phyloP scores from a whole-genome alignment of 2,888 invertebrate species.

The Phyllotreta striolata region DNA sequence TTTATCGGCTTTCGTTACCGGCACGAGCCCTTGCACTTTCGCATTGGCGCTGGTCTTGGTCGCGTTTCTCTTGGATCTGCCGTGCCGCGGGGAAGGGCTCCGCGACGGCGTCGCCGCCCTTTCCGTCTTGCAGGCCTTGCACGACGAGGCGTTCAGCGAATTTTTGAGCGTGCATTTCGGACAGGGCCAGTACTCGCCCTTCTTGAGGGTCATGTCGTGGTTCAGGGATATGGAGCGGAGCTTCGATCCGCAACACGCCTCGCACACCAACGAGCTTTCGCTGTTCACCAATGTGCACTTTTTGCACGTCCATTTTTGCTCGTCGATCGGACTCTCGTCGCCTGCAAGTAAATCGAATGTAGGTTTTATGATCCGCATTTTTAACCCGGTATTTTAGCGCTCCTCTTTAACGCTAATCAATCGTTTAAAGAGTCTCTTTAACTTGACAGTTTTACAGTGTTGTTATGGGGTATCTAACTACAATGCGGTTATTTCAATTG shows the following conservation, averaged over 20 bases:
- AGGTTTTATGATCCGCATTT: no score
- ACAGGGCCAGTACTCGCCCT: slow-evolving; percentile 82
- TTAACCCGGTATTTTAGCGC: no score
- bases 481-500: no score
- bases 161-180: slow-evolving; percentile 84
- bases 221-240: slow-evolving; percentile 71
- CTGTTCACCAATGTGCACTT: slow-evolving; percentile 89
- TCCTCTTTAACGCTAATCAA: no score
- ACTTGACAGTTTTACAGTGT: no score
- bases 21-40: slow-evolving; percentile 19
- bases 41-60: slow-evolving; percentile 19
- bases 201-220: slow-evolving; percentile 74
- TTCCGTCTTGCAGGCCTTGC: slow-evolving; percentile 79
- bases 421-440: no score
- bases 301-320: slow-evolving; percentile 80
- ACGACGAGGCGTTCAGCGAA: slow-evolving; percentile 71
- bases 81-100: slow-evolving; percentile 66
- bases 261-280: slow-evolving; percentile 74
- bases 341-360: slow-evolving; percentile 31
- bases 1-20: slow-evolving; percentile 34
- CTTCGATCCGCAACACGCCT: slow-evolving; percentile 87
- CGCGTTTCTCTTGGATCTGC: slow-evolving; percentile 42
- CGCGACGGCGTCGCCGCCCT: slow-evolving; percentile 53
- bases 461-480: no score
- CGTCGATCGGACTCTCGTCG: slow-evolving; percentile 47